Base-by-base conservation (phyloP, 2,113 vertebrate species). In the Meleagris gallopavo region DNA sequence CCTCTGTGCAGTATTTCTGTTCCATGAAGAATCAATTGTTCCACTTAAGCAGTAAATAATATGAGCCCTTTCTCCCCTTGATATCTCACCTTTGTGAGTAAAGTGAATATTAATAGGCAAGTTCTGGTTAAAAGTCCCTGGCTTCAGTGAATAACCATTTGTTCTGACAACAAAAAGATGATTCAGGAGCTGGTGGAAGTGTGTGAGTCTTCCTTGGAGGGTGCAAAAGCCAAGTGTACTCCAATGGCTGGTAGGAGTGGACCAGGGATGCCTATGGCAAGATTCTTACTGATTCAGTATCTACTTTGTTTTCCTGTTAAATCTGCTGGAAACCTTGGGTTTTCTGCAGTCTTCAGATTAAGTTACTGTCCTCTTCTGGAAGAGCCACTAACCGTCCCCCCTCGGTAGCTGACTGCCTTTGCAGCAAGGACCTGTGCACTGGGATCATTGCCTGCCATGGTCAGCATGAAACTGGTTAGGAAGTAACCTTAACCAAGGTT, bases 21-120 rank as follows among this genome's bases (percentile, higher is more conserved):
- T 88, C 93, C 75, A 45, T 27, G 64, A 95, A 83, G 81, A 88
- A 83, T 89, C 84, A 70, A 79, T 89, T 82, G 66, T 79, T 94
- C 78, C 90, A 66, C 74, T 75, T 89, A 45, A 93, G 73, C 46
- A 83, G 77, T 65, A 83, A 83, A 38, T 45, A 89, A 46, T 57
- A 57, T 7, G 4, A 91, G 72, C 36, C 38, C 1, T 66, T 38
- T 40, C 48, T 65, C 61, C 48, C 19, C 24, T 41, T 54, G 82
- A 40, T 40, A 74, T 43, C 93, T 81, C 43, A 78, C 9, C 3
- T 87, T 74, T 80, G 65, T 83, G 69, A 38, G 45, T 69, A 91
- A 83, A 57, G 43, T 29, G 17, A 83, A 74, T 88, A 34, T 60
- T 81, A 96, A 77, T 27, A 71, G 25, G 66, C 61, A 79, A 84